Base-by-base conservation (phyloP, 2,113 vertebrate species). In the Ictalurus furcatus region DNA sequence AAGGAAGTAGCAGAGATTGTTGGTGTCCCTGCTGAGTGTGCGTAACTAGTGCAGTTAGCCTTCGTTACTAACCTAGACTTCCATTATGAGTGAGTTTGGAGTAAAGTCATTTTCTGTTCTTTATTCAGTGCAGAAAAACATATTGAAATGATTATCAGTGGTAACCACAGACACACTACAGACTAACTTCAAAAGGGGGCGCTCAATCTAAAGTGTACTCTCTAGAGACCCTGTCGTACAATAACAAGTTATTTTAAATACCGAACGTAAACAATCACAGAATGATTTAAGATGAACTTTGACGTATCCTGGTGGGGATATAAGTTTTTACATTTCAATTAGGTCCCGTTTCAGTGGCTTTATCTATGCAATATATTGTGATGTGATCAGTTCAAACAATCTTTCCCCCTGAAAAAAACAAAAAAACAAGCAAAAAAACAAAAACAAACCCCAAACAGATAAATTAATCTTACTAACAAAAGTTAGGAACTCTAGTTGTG, bases 111-210 rank as follows among this genome's bases (percentile, higher is more conserved):
- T 2, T 25, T 63, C 54, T 82, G 80, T 59, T 82, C 80, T 84
- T 63, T 63, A 84, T 28, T 16, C 34, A 25, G 23, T 40, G 11
- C 34, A 44, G n/a, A 40, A 34, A 84, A 28, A 84, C 7, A 34
- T 37, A 25, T 7, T 61, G 13, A 83, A 83, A 23, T 2, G 4
- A 1, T 59, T 0, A 23, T 44, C 13, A 28, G 59, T 28, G 21
- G 34, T 40, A 63, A 84, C 44, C 81, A 83, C 81, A 40, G 21
- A 44, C 4, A 25, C 28, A 3, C 52, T 21, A 63, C 34, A 16
- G 34, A 63, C 59, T 59, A 61, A 84, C 81, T 84, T 40, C 34
- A 63, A 63, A 40, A 84, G 81, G 81, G 81, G 81, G 81, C 81
- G 81, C 81, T 84, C 81, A 44, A 84, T 34, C 81, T 84, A 84